Conservation (phyloP, 2,797 vertebrate species). For the Sebastes melanostomus region DNA sequence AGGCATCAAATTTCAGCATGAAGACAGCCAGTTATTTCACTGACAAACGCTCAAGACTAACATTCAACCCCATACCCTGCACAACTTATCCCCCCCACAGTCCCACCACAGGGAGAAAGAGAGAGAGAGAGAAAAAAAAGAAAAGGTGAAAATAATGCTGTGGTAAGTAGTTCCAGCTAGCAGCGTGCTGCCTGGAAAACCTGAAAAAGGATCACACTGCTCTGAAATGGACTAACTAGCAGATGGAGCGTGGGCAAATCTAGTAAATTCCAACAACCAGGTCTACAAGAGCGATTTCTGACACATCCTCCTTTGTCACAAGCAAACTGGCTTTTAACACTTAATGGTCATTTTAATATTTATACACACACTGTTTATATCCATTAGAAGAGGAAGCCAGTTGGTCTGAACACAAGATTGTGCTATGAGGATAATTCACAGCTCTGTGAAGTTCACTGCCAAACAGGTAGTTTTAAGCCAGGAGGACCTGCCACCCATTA, state of each 20-base stretch:
- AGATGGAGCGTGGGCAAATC: slow-evolving; percentile 66
- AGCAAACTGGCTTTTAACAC: slow-evolving; percentile 37
- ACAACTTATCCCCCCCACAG: slow-evolving; percentile 79
- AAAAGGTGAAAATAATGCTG: slow-evolving; percentile 80
- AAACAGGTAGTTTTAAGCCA: neutral
- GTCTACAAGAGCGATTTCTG: slow-evolving; percentile 43
- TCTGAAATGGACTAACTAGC: slow-evolving; percentile 51
- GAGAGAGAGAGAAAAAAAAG: slow-evolving; percentile 27
- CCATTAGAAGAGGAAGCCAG: neutral
- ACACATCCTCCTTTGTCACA: slow-evolving; percentile 50
- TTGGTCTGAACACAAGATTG: neutral
- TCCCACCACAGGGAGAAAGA: slow-evolving; percentile 74
- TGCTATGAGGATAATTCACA: neutral
- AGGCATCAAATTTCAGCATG: slow-evolving; percentile 44
- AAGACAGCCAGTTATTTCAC: slow-evolving; percentile 57
- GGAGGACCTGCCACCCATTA: neutral
- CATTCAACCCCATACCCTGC: slow-evolving; percentile 74
- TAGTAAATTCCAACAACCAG: slow-evolving; percentile 59
- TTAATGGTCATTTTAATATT: slow-evolving; percentile 22
- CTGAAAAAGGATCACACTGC: slow-evolving; percentile 52
- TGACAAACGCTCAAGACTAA: slow-evolving; percentile 67
- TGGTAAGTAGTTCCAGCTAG: slow-evolving; percentile 82
- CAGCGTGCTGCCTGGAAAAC: slow-evolving; percentile 63
- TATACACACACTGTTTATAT: slow-evolving; percentile 16
- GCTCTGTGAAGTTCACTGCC: neutral